These are phyloP conservation scores for Pterocles burchelli DNA, from an alignment of 2,113 vertebrate species.

Conservation along the genomic window DNA sequence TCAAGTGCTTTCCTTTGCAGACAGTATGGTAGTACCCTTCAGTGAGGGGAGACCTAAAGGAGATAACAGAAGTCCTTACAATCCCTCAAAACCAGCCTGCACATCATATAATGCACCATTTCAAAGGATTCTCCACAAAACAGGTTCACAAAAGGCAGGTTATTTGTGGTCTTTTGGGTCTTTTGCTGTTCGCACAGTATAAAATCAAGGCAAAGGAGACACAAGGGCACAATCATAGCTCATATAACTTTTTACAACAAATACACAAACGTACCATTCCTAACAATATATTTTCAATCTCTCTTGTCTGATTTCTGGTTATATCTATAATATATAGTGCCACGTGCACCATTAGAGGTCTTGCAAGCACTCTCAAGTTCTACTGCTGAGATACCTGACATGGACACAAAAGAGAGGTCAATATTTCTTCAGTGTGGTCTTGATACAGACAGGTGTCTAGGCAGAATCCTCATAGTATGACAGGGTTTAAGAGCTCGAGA, in stretches of 20 bases:
- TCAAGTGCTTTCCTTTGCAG: background rate
- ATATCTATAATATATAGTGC: background rate
- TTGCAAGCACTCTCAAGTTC: background rate
- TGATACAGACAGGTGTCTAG: background rate
- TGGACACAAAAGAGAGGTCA: background rate
- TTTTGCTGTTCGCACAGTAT: conserved; percentile 16
- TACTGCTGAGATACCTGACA: background rate
- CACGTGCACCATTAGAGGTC: background rate
- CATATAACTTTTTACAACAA: conserved; percentile 46
- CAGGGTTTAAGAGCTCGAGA: background rate
- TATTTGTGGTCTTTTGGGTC: conserved; percentile 2
- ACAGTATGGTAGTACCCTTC: background rate
- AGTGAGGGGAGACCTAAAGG: background rate
- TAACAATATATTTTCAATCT: background rate
- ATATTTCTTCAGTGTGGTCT: background rate
- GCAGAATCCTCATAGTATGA: background rate
- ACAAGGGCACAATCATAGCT: conserved; percentile 34
- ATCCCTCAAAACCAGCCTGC: background rate
- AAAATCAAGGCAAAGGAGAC: conserved; percentile 28
- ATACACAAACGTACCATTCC: conserved; percentile 3
- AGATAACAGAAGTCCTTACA: background rate
- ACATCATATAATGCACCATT: background rate
- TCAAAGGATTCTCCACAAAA: conserved; percentile 25
- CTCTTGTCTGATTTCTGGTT: background rate
- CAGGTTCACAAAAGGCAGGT: conserved; percentile 19